These are phyloP conservation scores for fruit fly (Drosophila melanogaster) DNA, from an alignment of 1,140 invertebrate genomes.

Conservation along the genomic window Release_6_plus_ISO1_MT NC_004354.4:4314501-4315000, in stretches of 20 bases:
- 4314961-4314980: slow-evolving; percentile 86
- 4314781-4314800: no score
- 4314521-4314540: slow-evolving; percentile 24
- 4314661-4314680: slow-evolving; percentile 39
- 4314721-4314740: neutral
- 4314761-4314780: neutral
- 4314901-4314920: slow-evolving; percentile 60
- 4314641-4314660: slow-evolving; percentile 62
- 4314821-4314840: neutral
- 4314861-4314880: slow-evolving; percentile 51
- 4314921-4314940: slow-evolving; percentile 71
- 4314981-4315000: slow-evolving; percentile 88
- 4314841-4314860: slow-evolving; percentile 10
- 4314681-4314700: slow-evolving; percentile 2
- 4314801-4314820: neutral
- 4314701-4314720: neutral
- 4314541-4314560: slow-evolving; percentile 32
- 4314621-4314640: slow-evolving; percentile 42
- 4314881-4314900: slow-evolving; percentile 78
- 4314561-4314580: slow-evolving; percentile 30
- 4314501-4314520: slow-evolving; percentile 6
- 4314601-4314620: slow-evolving; percentile 3
- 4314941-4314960: slow-evolving; percentile 67
- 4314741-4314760: slow-evolving; percentile 1
- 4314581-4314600: neutral